Base-by-base conservation (phyloP, 2,113 vertebrate species). In the Pollimyrus isidori region DNA sequence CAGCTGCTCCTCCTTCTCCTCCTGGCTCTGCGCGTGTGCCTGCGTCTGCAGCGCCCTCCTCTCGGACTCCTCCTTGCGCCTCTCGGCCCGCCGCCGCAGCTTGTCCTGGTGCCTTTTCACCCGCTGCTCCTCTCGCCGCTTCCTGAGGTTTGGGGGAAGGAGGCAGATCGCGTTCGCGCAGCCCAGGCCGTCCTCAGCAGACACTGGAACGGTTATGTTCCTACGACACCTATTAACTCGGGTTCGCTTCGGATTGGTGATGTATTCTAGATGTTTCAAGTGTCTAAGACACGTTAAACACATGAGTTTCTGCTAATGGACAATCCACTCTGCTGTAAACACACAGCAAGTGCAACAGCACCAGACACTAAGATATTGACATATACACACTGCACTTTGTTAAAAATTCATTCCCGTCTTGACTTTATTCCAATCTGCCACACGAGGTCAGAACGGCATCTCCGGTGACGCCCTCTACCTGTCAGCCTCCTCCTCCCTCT, bases 51-150 rank as follows among this genome's bases (percentile, higher is more conserved):
- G 93, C 91, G 90, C 92, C 88, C 92, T 93, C 89, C 93, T 93
- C 92, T 93, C 93, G 86, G 87, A 93, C 86, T 87, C 94, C 91
- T 94, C 92, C 92, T 94, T 94, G 92, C 95, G 93, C 90, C 92
- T 94, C 91, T 96, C 93, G 91, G 94, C 94, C 93, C 94, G 93
- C 87, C 91, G 95, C 90, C 94, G 88, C 90, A 92, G 91, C 86
- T 87, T 93, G 90, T 94, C 92, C 93, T 94, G 94, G 93, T 95
- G 93, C 91, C 92, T 94, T 91, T 96, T 93, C 91, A 94, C 93
- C 92, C 89, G 92, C 91, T 94, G 95, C 95, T 93, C 93, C 93
- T 93, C 94, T 94, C 90, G 94, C 93, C 90, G 93, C 94, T 93
- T 93, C 93, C 95, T 95, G 95, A 95, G 95, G 94, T 9, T 50